Base-by-base conservation (phyloP, 2,113 vertebrate species). In the Xiphorhynchus elegans region DNA sequence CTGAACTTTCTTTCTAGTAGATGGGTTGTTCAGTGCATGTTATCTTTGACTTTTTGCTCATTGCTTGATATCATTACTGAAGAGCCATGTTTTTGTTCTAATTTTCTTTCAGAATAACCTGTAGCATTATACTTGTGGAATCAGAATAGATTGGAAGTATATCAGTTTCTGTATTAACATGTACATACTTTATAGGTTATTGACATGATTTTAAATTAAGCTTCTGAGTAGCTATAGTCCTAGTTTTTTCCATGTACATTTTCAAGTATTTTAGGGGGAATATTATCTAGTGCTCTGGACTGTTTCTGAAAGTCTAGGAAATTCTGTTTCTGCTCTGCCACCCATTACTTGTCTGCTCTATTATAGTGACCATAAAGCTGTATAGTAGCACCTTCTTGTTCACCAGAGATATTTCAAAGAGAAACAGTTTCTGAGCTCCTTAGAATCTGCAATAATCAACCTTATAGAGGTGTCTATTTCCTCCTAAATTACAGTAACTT, bases 51-150 rank as follows among this genome's bases (percentile, higher is more conserved):
- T 84, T 95, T 90, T 93, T 89, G 40, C 80, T 82, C 19, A 19
- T 72, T 96, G 91, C 69, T 96, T 96, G 76, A 35, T 93, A 44
- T 20, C 23, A 9, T 78, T 92, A 58, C 47, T 81, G 68, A 93
- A 92, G 40, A 96, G 25, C 23, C 6, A 5, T 76, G 49, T 11
- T 74, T 91, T 74, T 87, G n/a, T 86, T 93, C 10, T 80, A 42
- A n/a, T 91, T 91, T 83, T 67, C n/a, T 72, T 82, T 94, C 62
- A 70, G 82, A 91, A 31, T 85, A 80, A 56, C 69, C 44, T 64
- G 11, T 91, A 91, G 63, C 76, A 35, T 37, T 78, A 7, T 84
- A 19, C 15, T 79, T 84, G 40, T 93, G 35, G 49, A 70, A 75
- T 91, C 49, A 89, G 37, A 90, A 74, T 62, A 75, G 66, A 11